phyloP scores from a whole-genome alignment of 2,888 invertebrate genomes.

The Hetaerina titia region DNA sequence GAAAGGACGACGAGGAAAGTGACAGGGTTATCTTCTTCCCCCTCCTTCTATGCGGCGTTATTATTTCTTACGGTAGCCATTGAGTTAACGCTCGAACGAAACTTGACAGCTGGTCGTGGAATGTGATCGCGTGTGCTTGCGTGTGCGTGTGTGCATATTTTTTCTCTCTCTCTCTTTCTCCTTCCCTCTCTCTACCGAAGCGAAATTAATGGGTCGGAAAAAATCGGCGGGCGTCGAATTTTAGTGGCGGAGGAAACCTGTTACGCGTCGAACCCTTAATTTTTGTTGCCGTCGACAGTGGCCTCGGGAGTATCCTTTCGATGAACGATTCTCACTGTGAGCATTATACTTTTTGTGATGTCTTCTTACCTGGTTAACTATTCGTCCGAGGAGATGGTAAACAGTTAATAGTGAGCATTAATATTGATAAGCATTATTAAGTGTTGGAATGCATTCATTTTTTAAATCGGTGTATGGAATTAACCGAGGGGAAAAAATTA shows the following conservation, averaged over 20 bases:
- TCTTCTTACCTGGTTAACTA: background rate
- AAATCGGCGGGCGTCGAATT: background rate
- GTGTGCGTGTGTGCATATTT: background rate
- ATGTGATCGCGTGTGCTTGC: background rate
- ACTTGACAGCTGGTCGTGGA: conserved; percentile 11
- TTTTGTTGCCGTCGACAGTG: background rate
- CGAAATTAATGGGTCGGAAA: conserved; percentile 48
- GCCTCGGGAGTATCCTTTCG: background rate
- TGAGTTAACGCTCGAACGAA: background rate
- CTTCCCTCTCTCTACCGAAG: background rate
- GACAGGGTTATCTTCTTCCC: no score
- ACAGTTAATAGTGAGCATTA: background rate
- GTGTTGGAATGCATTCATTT: background rate
- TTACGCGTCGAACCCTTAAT: conserved; percentile 17
- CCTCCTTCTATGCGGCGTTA: background rate
- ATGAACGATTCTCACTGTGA: background rate
- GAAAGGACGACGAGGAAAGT: no score
- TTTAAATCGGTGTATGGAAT: background rate
- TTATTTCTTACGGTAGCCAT: conserved; percentile 5
- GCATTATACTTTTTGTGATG: background rate
- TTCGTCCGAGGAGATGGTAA: background rate
- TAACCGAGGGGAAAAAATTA: background rate
- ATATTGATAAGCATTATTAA: background rate
- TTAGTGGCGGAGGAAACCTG: background rate
- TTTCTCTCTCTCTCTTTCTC: background rate